phyloP scores from a whole-genome alignment of 2,888 invertebrate genomes.

The Pammene fasciana region DNA sequence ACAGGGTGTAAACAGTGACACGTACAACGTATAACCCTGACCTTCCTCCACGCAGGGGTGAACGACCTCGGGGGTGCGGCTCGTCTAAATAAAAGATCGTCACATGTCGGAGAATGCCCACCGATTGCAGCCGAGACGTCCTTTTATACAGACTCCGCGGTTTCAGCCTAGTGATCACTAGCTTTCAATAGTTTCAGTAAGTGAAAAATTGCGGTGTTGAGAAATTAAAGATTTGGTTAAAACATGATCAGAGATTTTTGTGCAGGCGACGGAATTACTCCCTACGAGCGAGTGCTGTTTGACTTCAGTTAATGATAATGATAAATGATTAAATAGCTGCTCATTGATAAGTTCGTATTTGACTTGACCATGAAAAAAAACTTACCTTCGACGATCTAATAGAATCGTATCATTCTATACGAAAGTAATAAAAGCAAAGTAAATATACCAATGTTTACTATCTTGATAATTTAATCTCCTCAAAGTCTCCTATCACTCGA shows the following conservation, averaged over 20 bases:
- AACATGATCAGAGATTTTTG: too few species aligned
- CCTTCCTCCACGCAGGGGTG: constrained; percentile 70
- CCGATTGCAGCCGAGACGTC: constrained; percentile 54
- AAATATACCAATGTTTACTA: constrained; percentile 29
- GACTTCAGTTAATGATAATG: neutral
- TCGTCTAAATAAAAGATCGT: constrained; percentile 78
- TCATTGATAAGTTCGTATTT: too few species aligned
- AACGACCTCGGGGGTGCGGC: constrained; percentile 74
- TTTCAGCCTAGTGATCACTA: constrained; percentile 50
- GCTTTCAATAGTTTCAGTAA: constrained; percentile 21
- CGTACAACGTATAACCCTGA: constrained; percentile 73
- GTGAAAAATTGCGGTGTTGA: too few species aligned
- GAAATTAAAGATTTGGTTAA: too few species aligned
- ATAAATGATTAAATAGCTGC: too few species aligned
- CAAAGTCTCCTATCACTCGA: constrained; percentile 8
- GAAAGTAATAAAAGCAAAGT: constrained; percentile 13
- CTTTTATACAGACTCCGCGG: constrained; percentile 59
- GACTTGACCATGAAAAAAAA: too few species aligned
- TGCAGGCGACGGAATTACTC: too few species aligned
- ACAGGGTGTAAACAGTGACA: constrained; percentile 42
- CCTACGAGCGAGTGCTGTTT: neutral
- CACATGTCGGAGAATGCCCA: constrained; percentile 62
- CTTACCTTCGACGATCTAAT: too few species aligned
- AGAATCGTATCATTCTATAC: too few species aligned
- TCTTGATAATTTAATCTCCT: constrained; percentile 35